Percentiles rank a stretch among this genome's conserved stretches.
These are phyloP conservation scores for Bambusicola thoracicus DNA, from an alignment of 2,113 vertebrate species.

Conservation along the genomic window DNA sequence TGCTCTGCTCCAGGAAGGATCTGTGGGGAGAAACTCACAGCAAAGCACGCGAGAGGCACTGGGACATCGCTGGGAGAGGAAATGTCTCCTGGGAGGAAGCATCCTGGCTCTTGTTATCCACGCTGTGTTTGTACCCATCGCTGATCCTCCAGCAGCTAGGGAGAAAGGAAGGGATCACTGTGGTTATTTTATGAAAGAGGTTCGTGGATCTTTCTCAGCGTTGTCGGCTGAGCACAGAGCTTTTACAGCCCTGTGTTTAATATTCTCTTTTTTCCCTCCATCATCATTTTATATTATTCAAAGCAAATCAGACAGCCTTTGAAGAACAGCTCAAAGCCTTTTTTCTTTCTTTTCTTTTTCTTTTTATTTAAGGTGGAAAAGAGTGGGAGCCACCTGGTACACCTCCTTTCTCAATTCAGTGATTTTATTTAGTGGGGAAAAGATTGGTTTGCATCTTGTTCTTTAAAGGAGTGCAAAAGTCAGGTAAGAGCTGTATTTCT, in stretches of 20 bases:
- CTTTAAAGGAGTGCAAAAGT: constrained; percentile 49
- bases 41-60: background rate
- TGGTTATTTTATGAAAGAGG: constrained; percentile 43
- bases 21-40: background rate
- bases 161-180: constrained; percentile 1
- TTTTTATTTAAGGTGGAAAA: constrained; percentile 2
- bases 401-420: constrained; percentile 33
- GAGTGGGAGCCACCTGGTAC: constrained; percentile 35
- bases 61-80: background rate
- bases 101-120: background rate
- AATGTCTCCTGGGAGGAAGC: background rate
- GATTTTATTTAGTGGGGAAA: constrained; percentile 61
- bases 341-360: background rate
- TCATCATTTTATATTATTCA: constrained; percentile 75
- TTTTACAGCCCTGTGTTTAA: constrained; percentile 67
- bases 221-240: constrained; percentile 24
- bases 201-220: constrained; percentile 22
- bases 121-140: background rate
- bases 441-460: constrained; percentile 11
- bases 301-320: constrained; percentile 75
- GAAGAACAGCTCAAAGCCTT: constrained; percentile 72
- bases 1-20: background rate
- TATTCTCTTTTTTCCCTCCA: constrained; percentile 72
- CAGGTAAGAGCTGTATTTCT: constrained; percentile 38
- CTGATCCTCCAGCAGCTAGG: background rate